A percentile compares a stretch with the other conserved stretches of the same genome.
phyloP scores from a whole-genome alignment of 1,140 invertebrate species.

The Drosophila lini region DNA sequence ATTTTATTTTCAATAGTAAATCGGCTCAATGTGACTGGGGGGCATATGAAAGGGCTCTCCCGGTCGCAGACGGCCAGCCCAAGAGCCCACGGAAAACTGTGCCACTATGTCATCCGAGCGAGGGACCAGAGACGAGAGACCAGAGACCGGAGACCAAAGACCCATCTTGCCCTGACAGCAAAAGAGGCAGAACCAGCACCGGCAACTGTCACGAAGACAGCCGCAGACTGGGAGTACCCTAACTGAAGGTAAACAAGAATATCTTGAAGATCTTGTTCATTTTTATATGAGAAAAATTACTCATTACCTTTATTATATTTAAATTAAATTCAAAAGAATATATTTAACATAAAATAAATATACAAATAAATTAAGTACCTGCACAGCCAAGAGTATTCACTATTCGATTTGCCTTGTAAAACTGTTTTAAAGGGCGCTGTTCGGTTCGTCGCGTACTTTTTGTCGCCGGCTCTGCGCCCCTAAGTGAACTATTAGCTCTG shows the following conservation, averaged over 20 bases:
- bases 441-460: conserved; percentile 38
- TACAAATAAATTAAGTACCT: neutral
- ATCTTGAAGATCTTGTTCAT: neutral
- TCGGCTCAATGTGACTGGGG: conserved; percentile 70
- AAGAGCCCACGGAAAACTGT: conserved; percentile 50
- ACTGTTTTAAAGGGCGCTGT: neutral
- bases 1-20: conserved; percentile 82
- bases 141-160: conserved; percentile 27
- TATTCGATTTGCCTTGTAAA: neutral
- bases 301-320: neutral
- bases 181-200: conserved; percentile 15
- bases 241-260: neutral
- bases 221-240: conserved; percentile 18
- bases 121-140: conserved; percentile 22
- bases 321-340: neutral
- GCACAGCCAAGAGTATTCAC: neutral
- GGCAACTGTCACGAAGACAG: conserved; percentile 14
- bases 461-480: conserved; percentile 48
- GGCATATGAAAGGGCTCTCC: conserved; percentile 50
- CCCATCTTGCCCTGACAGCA: conserved; percentile 31
- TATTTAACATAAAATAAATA: neutral
- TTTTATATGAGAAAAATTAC: neutral
- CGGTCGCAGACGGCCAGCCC: conserved; percentile 22
- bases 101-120: conserved; percentile 68
- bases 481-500: conserved; percentile 82